Evolutionary conservation across 2,797 vertebrate species (phyloP).

Genomic region (Chrosomus eos): DNA sequence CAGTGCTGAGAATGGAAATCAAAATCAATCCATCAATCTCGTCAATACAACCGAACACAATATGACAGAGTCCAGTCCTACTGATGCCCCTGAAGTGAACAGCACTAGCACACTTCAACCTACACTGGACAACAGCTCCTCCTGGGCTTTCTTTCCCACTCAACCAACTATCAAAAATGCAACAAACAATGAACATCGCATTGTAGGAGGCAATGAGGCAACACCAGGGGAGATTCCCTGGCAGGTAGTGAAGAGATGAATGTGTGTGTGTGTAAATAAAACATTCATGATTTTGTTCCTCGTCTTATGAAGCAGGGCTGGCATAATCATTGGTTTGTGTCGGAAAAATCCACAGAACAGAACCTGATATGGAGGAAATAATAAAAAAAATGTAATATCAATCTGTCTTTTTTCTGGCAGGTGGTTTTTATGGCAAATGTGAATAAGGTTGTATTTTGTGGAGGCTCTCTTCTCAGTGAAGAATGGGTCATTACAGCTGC

Average conservation of each 20-base stretch:
- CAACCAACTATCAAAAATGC: slow-evolving; percentile 48
- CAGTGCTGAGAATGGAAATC: background rate
- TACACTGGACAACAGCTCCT: background rate
- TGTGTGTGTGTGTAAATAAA: background rate
- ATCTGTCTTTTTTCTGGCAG: slow-evolving; percentile 68
- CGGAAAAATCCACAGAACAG: background rate
- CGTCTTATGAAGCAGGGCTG: background rate
- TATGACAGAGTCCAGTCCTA: slow-evolving; percentile 15
- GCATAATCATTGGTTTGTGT: background rate
- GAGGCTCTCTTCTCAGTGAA: slow-evolving; percentile 87
- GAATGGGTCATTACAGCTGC: slow-evolving; percentile 92
- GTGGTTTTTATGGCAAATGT: slow-evolving; percentile 76
- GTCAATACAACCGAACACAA: slow-evolving; percentile 32
- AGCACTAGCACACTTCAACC: background rate
- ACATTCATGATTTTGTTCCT: background rate
- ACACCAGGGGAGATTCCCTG: slow-evolving; percentile 89
- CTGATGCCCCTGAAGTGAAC: background rate
- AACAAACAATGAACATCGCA: slow-evolving; percentile 60
- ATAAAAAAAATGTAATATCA: background rate
- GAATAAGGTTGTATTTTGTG: slow-evolving; percentile 78
- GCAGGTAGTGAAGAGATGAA: slow-evolving; percentile 82
- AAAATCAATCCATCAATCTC: background rate
- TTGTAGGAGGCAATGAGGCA: slow-evolving; percentile 86
- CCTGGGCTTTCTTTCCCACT: slow-evolving; percentile 51
- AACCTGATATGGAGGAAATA: background rate